Conservation (phyloP, 2,797 vertebrate species). For the Hoplostethus atlanticus region DNA sequence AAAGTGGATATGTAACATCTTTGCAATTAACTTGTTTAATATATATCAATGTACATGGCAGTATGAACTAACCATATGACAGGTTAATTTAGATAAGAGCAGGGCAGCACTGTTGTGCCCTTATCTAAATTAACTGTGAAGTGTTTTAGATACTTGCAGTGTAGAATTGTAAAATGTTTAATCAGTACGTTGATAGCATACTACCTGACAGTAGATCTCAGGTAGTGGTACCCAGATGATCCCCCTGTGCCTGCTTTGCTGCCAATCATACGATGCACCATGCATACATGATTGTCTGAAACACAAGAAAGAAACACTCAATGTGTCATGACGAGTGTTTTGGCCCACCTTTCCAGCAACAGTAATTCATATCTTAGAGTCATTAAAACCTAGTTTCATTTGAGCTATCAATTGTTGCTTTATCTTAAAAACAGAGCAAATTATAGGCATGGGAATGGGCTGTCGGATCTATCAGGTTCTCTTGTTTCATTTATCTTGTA, state of each 20-base stretch:
- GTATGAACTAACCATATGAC: conserved; percentile 17
- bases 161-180: conserved; percentile 10
- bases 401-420: neutral
- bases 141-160: conserved; percentile 21
- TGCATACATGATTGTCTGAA: conserved; percentile 96
- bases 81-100: conserved; percentile 51
- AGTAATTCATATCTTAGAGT: too few relatives aligned
- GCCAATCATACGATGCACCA: conserved; percentile 98
- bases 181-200: conserved; percentile 23
- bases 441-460: neutral
- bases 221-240: conserved; percentile 96
- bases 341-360: neutral
- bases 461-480: conserved; percentile 29
- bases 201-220: conserved; percentile 97
- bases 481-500: conserved; percentile 23
- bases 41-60: conserved; percentile 7
- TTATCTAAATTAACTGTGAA: conserved; percentile 46
- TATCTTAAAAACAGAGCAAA: neutral
- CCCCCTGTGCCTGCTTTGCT: conserved; percentile 95
- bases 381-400: conserved; percentile 17
- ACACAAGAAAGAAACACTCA: conserved; percentile 18
- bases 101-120: conserved; percentile 6
- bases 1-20: neutral
- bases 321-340: conserved; percentile 1
- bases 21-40: conserved; percentile 17